These are phyloP conservation scores for Hystrix brachyura DNA, from an alignment of 2,113 vertebrate genomes.

Conservation along the genomic window DNA sequence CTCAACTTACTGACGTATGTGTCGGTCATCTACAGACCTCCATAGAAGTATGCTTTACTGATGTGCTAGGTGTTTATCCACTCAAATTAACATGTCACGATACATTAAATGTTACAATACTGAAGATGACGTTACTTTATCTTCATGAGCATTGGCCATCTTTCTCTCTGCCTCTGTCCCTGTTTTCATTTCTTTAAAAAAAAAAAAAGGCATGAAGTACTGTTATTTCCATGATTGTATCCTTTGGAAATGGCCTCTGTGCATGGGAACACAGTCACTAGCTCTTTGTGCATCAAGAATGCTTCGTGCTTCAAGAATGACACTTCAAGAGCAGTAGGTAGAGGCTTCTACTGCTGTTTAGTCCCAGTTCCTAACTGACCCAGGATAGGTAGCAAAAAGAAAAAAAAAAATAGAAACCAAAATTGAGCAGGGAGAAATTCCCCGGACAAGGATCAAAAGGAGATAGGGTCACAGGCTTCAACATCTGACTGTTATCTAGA, in stretches of 20 bases:
- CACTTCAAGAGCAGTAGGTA: not conserved
- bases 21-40: not conserved
- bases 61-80: not conserved
- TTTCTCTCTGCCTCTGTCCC: not conserved
- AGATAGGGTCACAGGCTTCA: not conserved
- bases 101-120: not conserved
- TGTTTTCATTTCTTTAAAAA: not conserved
- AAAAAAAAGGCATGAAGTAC: not conserved
- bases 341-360: not conserved
- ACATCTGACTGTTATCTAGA: not conserved
- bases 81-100: not conserved
- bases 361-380: not conserved
- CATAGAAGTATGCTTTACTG: not conserved
- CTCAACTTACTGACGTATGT: not conserved
- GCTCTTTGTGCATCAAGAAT: not conserved
- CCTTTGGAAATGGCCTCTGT: not conserved
- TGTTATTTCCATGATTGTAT: not conserved
- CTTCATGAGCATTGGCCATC: not conserved
- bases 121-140: not conserved
- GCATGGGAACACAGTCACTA: not conserved
- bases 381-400: not conserved
- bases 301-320: not conserved
- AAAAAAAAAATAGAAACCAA: not conserved
- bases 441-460: not conserved
- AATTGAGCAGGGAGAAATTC: not conserved